Base-by-base conservation (phyloP, 2,888 invertebrate genomes). In the Nemoura dubitans region DNA sequence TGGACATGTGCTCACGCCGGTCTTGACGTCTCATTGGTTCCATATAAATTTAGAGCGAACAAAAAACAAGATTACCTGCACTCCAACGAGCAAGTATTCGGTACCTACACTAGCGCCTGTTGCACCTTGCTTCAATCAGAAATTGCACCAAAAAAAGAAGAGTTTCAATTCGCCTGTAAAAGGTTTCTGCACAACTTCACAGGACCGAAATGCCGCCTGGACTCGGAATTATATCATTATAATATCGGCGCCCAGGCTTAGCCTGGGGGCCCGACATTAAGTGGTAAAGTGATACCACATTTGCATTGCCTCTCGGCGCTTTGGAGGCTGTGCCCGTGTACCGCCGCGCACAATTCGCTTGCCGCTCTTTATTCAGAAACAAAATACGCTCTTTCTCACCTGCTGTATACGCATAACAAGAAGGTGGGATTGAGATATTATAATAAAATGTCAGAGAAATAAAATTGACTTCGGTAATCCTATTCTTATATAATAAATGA, bases 401-500 rank as follows among this genome's bases (percentile, higher is more conserved):
- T 59, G 59, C 59, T 59, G 6, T 7, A 36, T 7, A 36, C 36
- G 59, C 21, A 59, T 59, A 59, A 59, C 59, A 59, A 59, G 59
- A 59, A 59, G 59, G 59, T 14, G 59, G 59, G 59, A 59, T 59
- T 59, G 59, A 59, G 59, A 59, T 59, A 59, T 59, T 59, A 59
- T 16, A 59, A 59, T 59, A 59, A 59, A 59, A 59, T 59, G 59
- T 59, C 59, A 59, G 59, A 59, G 59, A 59, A 59, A 59, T 59
- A 59, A 59, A 59, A 21, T 59, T 21, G 59, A 59, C 59, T 59
- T 59, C 59, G 59, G 59, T 59, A 28, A 28, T 78, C 78, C 29
- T 78, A 78, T 28, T 78, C 29, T 28, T 25, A 78, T 25, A 78
- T 78, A 78, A 28, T 78, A 82, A 29, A 82, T 82, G n/a, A 82